phyloP scores from a whole-genome alignment of 2,113 vertebrate species.

The Phocoena phocoena region DNA sequence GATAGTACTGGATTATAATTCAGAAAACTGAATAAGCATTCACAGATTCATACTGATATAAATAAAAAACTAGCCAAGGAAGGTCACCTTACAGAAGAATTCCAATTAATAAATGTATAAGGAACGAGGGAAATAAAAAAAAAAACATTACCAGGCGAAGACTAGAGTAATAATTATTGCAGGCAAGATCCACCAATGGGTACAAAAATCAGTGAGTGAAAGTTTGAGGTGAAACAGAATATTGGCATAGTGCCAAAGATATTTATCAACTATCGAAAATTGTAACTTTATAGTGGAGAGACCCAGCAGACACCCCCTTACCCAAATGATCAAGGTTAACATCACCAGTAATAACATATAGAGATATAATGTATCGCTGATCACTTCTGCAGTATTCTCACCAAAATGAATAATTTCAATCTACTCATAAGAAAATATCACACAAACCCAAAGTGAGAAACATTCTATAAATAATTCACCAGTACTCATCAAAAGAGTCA shows the following conservation, averaged over 20 bases:
- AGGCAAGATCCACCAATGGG: background rate
- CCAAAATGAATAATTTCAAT: background rate
- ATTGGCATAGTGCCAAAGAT: background rate
- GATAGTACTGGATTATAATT: background rate
- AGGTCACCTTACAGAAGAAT: background rate
- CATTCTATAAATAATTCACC: background rate
- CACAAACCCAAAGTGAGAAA: background rate
- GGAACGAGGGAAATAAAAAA: background rate
- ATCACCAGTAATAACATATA: background rate
- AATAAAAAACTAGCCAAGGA: background rate
- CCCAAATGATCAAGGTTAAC: background rate
- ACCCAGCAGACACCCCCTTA: background rate
- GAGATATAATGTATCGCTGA: background rate
- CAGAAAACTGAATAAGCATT: background rate
- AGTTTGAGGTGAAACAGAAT: background rate
- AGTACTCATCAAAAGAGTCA: background rate
- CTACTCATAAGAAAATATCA: background rate
- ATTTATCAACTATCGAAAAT: background rate
- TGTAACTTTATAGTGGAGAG: background rate
- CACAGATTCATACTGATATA: background rate
- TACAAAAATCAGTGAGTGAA: background rate
- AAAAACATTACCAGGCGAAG: background rate
- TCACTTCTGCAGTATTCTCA: background rate
- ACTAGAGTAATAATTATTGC: background rate
- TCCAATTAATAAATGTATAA: background rate